phyloP scores from a whole-genome alignment of 2,113 vertebrate species.

The Phaethornis superciliosus region DNA sequence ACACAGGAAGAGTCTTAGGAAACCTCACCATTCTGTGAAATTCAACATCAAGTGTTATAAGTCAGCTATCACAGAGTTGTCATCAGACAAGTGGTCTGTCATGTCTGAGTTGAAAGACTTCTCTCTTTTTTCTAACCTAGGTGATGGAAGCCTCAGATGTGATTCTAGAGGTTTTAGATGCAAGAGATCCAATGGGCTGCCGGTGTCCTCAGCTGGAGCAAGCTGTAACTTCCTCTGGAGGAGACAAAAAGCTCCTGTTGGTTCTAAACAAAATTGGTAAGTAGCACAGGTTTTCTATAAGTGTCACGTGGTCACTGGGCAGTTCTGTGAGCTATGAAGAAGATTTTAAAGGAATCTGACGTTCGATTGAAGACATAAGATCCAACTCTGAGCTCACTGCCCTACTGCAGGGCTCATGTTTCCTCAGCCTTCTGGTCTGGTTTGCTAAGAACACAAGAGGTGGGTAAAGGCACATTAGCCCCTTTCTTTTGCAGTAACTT shows the following conservation, averaged over 20 bases:
- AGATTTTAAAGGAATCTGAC: conserved; percentile 66
- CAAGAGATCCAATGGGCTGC: conserved; percentile 92
- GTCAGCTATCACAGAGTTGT: neutral
- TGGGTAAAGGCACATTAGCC: neutral
- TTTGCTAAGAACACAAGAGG: neutral
- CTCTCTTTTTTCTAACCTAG: conserved; percentile 62
- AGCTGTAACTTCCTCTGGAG: conserved; percentile 75
- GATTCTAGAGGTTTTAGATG: conserved; percentile 92
- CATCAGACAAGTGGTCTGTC: neutral
- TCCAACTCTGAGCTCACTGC: conserved; percentile 81
- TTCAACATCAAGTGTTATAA: neutral
- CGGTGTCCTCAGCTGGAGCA: conserved; percentile 92
- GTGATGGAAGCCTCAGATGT: conserved; percentile 91
- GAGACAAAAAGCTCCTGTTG: conserved; percentile 86
- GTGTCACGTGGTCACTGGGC: neutral
- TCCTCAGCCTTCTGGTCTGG: neutral
- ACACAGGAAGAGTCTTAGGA: neutral
- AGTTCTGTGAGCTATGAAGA: conserved; percentile 73
- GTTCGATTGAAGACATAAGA: conserved; percentile 74
- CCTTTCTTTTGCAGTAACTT: neutral
- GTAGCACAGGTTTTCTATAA: neutral
- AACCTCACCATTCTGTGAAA: neutral
- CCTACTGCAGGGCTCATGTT: neutral
- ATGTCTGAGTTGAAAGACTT: neutral
- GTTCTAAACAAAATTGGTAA: conserved; percentile 95